Evolutionary conservation across 2,888 invertebrate genomes (phyloP).

Genomic region (Eueremaeus valkanovi): DNA sequence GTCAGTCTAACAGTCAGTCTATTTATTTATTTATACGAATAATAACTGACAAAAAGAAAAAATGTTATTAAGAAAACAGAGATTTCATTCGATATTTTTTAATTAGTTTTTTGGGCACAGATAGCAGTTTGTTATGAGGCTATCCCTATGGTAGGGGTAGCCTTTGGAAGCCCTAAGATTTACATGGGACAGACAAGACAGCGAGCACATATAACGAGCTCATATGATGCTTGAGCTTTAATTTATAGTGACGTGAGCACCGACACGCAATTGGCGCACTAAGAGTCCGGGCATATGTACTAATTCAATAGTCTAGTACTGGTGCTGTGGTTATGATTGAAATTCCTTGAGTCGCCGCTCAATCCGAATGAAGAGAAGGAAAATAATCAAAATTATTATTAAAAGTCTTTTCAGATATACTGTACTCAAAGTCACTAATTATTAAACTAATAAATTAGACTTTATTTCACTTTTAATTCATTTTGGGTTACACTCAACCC

Average conservation of each 20-base stretch:
- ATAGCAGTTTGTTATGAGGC: background rate
- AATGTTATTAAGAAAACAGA: conserved; percentile 22
- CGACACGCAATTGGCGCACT: conserved; percentile 13
- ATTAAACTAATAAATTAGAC: conserved; percentile 27
- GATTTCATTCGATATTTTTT: conserved; percentile 27
- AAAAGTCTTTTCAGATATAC: too few species aligned
- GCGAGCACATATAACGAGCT: background rate
- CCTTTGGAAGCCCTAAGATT: background rate
- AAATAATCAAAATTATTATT: background rate
- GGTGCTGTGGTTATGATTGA: background rate
- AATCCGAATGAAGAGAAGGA: background rate
- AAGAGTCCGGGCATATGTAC: background rate
- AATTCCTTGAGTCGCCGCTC: background rate
- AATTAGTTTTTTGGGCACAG: conserved; percentile 13
- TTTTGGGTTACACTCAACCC: background rate
- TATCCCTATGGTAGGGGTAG: background rate
- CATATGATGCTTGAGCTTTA: background rate
- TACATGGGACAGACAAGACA: background rate
- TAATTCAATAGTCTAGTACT: background rate
- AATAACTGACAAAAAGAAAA: background rate
- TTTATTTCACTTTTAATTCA: background rate
- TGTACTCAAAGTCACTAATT: conserved; percentile 1
- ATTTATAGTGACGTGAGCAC: conserved; percentile 25
- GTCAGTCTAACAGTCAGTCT: background rate
- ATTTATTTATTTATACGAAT: conserved; percentile 11